Conservation (phyloP, 1,140 invertebrate species). For the Triops longicaudatus region DNA sequence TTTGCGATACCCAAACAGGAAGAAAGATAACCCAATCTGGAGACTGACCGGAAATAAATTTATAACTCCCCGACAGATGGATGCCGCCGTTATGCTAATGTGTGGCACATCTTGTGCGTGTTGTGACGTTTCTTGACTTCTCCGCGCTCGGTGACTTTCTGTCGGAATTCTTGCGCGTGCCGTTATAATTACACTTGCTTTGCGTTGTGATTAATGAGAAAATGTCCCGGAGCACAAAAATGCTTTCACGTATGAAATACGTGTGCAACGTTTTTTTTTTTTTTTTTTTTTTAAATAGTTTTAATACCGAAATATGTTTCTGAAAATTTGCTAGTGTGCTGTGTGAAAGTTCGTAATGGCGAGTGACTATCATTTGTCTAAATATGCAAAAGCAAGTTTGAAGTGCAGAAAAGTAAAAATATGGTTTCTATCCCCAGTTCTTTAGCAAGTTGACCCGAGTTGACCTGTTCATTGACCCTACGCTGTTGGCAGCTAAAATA, state of each 20-base stretch:
- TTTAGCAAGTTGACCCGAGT: not conserved
- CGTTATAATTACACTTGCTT: not conserved
- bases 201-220: no score
- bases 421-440: not conserved
- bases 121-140: not conserved
- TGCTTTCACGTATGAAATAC: no score
- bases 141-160: not conserved
- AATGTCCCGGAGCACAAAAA: no score
- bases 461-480: not conserved
- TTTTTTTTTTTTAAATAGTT: no score
- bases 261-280: no score
- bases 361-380: no score
- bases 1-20: not conserved
- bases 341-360: no score
- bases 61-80: constrained; percentile 10
- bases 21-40: not conserved
- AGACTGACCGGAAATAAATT: not conserved
- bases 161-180: not conserved
- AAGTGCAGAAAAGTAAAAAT: not conserved
- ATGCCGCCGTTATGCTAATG: constrained; percentile 3
- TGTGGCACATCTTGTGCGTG: not conserved
- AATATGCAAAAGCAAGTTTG: not conserved
- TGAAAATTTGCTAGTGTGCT: no score
- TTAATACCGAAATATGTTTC: no score
- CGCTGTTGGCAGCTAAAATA: not conserved